Percentiles rank a stretch among this genome's conserved stretches.
These are phyloP conservation scores for Noctua janthina DNA, from an alignment of 2,888 invertebrate genomes.

Conservation along the genomic window DNA sequence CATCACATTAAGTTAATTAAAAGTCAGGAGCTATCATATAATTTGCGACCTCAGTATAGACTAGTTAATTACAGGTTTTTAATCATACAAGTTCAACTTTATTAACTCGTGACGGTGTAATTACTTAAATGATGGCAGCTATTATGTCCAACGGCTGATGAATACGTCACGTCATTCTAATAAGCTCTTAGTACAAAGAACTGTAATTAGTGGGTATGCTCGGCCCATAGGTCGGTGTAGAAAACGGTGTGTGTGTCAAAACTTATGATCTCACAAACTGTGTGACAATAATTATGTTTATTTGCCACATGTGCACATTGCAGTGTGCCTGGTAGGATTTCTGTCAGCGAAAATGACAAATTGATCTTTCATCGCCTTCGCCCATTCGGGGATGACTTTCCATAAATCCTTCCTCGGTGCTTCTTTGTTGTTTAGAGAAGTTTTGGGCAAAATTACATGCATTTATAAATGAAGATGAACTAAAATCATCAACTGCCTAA, in stretches of 20 bases:
- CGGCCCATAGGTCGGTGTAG: background rate
- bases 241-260: background rate
- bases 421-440: no score
- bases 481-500: no score
- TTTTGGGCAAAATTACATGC: no score
- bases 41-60: constrained; percentile 22
- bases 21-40: constrained; percentile 13
- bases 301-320: background rate
- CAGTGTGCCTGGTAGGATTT: no score
- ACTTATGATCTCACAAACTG: background rate
- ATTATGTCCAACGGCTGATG: constrained; percentile 26
- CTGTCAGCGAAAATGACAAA: no score
- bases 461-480: no score
- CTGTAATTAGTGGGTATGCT: constrained; percentile 26
- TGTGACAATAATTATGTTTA: background rate
- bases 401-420: no score
- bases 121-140: constrained; percentile 42
- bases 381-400: no score
- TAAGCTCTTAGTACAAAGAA: constrained; percentile 22
- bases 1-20: constrained; percentile 32
- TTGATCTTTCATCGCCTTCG: no score
- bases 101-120: constrained; percentile 47
- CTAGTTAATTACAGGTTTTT: constrained; percentile 47
- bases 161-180: constrained; percentile 28
- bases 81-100: constrained; percentile 41